These are phyloP conservation scores for Galbula dea DNA, from an alignment of 2,113 vertebrate species.

Conservation along the genomic window DNA sequence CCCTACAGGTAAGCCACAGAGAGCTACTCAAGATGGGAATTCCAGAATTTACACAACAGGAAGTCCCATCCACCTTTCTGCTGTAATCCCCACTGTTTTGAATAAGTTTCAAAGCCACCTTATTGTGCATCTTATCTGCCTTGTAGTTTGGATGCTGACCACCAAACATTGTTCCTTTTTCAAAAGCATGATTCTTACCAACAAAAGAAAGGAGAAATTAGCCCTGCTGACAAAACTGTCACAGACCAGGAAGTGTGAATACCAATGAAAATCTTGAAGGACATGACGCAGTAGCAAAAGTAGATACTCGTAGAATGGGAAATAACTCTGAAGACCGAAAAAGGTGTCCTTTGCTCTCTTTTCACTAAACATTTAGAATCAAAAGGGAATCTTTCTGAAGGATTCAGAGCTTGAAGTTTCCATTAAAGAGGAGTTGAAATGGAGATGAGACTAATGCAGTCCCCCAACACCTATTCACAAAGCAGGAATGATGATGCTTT, in stretches of 20 bases:
- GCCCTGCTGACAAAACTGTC: neutral
- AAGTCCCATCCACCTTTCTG: neutral
- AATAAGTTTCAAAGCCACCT: neutral
- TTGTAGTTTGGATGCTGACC: neutral
- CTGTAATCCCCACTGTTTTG: neutral
- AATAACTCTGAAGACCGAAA: neutral
- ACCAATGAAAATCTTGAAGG: neutral
- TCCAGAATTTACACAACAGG: neutral
- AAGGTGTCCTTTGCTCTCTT: neutral
- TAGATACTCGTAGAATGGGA: neutral
- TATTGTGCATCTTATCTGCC: neutral
- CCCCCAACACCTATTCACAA: neutral
- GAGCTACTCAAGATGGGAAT: neutral
- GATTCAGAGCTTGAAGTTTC: neutral
- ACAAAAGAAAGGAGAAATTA: neutral
- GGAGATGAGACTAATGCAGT: neutral
- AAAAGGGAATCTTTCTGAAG: neutral
- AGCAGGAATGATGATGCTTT: neutral
- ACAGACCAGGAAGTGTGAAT: neutral
- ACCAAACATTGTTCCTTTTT: neutral
- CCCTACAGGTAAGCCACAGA: neutral
- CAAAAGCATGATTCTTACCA: neutral
- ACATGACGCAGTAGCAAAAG: neutral
- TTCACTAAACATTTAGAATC: neutral
- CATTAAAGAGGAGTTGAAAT: neutral